These are phyloP conservation scores for Loriculus beryllinus DNA, from an alignment of 2,797 vertebrate species.

Conservation along the genomic window DNA sequence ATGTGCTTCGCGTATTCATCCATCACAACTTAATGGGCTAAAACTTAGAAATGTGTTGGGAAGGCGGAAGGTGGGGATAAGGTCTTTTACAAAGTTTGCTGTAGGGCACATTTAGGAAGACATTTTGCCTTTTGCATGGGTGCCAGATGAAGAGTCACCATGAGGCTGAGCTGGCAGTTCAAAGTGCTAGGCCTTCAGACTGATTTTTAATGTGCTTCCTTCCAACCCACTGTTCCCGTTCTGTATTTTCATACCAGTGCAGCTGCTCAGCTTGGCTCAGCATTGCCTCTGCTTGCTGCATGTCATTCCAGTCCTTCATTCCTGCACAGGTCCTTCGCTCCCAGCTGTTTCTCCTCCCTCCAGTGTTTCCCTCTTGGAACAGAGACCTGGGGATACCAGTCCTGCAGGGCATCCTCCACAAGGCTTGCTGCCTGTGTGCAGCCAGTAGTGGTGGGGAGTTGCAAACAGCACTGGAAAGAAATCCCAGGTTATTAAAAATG, in stretches of 20 bases:
- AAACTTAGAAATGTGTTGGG: neutral
- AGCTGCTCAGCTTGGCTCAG: neutral
- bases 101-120: neutral
- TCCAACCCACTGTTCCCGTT: neutral
- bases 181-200: neutral
- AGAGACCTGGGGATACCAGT: neutral
- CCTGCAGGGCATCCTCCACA: neutral
- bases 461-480: neutral
- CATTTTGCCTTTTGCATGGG: neutral
- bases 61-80: neutral
- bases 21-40: neutral
- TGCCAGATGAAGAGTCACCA: neutral
- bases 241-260: slow-evolving; percentile 5
- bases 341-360: neutral
- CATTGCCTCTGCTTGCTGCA: neutral
- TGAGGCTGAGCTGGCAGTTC: neutral
- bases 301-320: neutral
- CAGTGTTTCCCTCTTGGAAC: neutral
- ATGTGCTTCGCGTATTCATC: neutral
- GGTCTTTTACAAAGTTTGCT: neutral
- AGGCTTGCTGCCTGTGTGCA: neutral
- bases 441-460: neutral
- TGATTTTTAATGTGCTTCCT: neutral
- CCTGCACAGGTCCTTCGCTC: neutral
- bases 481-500: neutral